phyloP scores from a whole-genome alignment of 2,113 vertebrate genomes.

The Lonchura striata region DNA sequence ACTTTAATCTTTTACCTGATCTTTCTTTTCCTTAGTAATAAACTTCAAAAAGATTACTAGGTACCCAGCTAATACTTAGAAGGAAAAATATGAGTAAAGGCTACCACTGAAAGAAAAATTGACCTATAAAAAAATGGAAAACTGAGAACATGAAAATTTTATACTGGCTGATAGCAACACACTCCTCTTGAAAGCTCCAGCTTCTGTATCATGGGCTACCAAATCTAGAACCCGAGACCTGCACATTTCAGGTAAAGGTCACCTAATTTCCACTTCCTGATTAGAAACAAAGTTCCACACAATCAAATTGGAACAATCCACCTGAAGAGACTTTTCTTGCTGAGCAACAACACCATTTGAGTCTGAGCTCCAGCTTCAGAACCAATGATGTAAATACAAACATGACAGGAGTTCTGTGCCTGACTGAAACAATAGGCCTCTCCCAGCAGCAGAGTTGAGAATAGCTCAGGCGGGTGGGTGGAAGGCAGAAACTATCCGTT shows the following conservation, averaged over 20 bases:
- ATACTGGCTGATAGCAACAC: neutral
- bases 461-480: neutral
- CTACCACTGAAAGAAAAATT: neutral
- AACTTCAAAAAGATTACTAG: neutral
- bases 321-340: neutral
- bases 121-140: neutral
- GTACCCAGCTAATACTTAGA: neutral
- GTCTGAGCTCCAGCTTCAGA: neutral
- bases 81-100: neutral
- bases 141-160: neutral
- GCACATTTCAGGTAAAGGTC: neutral
- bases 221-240: neutral
- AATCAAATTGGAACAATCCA: neutral
- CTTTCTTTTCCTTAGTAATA: neutral
- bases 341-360: neutral
- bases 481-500: neutral
- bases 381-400: neutral
- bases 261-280: neutral
- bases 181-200: neutral
- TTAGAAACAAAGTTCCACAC: neutral
- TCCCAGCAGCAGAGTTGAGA: neutral
- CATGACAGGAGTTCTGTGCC: neutral
- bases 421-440: neutral
- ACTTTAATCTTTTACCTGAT: neutral
- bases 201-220: fast-evolving